Evolutionary conservation across 2,113 vertebrate species (phyloP).

Genomic region (Origma solitaria): DNA sequence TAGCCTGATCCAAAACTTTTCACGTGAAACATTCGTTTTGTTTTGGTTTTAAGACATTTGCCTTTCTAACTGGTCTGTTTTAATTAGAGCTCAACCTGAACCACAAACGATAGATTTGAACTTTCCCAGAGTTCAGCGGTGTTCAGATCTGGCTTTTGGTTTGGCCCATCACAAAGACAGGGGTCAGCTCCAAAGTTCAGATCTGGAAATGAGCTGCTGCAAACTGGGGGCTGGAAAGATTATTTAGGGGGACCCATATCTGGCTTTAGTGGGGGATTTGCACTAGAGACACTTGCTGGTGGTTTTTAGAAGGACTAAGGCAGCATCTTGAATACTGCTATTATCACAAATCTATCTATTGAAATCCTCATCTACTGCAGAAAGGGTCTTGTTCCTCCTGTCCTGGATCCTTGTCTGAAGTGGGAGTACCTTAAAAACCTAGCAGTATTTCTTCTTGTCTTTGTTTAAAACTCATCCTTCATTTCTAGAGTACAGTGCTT

Average conservation of each 20-base stretch:
- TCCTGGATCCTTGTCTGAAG: neutral
- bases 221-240: neutral
- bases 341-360: neutral
- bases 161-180: constrained; percentile 46
- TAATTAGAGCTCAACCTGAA: constrained; percentile 65
- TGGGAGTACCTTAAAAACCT: neutral
- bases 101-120: constrained; percentile 64
- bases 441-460: neutral
- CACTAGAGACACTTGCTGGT: neutral
- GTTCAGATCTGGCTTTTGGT: constrained; percentile 66
- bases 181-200: constrained; percentile 51
- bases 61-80: constrained; percentile 41
- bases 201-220: neutral
- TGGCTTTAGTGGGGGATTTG: neutral
- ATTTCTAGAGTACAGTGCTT: neutral
- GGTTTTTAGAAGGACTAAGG: neutral
- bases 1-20: constrained; percentile 6
- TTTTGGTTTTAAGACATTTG: constrained; percentile 49
- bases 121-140: constrained; percentile 61
- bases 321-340: neutral
- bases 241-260: neutral
- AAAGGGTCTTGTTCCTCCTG: neutral
- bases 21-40: constrained; percentile 62
- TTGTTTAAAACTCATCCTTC: neutral
- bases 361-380: neutral